Conservation (phyloP, 92 coral and sea anemone species). For the Metridium senile region DNA sequence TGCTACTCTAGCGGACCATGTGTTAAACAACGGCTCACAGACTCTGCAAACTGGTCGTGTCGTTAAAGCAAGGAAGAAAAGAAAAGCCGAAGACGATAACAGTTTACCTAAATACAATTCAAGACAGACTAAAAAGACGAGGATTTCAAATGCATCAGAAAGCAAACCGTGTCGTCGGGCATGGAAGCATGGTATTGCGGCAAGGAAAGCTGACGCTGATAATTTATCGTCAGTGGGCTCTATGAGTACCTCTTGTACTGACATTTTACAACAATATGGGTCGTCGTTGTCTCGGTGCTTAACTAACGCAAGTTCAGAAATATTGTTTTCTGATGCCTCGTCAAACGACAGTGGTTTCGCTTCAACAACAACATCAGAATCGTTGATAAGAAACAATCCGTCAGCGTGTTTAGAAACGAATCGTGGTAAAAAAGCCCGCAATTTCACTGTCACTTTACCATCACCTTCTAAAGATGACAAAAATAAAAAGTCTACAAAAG, state of each 20-base stretch:
- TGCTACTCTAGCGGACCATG: constrained; percentile 38
- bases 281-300: constrained; percentile 36
- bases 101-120: constrained; percentile 9
- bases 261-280: constrained; percentile 4
- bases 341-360: constrained; percentile 86
- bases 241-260: neutral
- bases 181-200: constrained; percentile 8
- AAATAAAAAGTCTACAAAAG: constrained; percentile 51
- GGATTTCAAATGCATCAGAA: neutral
- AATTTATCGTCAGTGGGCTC: neutral
- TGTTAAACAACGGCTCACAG: constrained; percentile 57
- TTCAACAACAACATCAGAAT: constrained; percentile 50
- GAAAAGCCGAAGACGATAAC: constrained; percentile 12
- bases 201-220: neutral
- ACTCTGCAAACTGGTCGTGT: constrained; percentile 34
- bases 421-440: neutral
- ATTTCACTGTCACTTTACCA: constrained; percentile 11
- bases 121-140: constrained; percentile 19
- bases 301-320: constrained; percentile 50
- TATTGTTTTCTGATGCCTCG: constrained; percentile 75
- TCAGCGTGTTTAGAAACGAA: constrained; percentile 12
- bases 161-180: constrained; percentile 17
- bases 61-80: constrained; percentile 27
- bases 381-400: constrained; percentile 6
- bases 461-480: constrained; percentile 47